Evolutionary conservation across 30 jellyfish, hydroid and myxozoan genomes (phyloP), one percentile per base, ranked within the genome.

Genomic region (Hydractinia echinata): DNA sequence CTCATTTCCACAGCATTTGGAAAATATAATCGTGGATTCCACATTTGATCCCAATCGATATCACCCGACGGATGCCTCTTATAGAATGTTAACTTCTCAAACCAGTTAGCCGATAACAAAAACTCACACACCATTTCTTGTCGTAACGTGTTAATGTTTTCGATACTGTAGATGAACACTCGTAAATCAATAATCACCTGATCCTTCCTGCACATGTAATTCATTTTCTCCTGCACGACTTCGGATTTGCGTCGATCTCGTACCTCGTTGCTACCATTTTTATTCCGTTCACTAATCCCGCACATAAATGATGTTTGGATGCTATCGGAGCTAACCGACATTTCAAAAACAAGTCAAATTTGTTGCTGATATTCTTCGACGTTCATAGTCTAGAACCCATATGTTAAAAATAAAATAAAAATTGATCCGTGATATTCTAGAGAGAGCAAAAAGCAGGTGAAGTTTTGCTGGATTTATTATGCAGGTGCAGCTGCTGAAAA

Each of bases 21-120:
- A 66, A 89, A 89, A 60, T 89, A 89, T 4, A 89, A 77, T 53
- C 97, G 91, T 5, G 97, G 97, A 53, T 89, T 92, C 97, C 97
- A 89, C 76, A 85, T 85, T 11, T 80, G 67, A 30, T 73, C 77
- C 97, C 97, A 89, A 50, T 82, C 84, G 53, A 89, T 76, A 61
- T 89, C 89, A 11, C 79, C 89, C 30, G 76, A 76, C 21, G 56
- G 64, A 13, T 67, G 81, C 8, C 48, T 70, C 82, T 66, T 84
- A 49, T 66, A 68, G 61, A 74, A 20, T 8, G 86, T 66, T 55
- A 72, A 66, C 70, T 91, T 91, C 79, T 89, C 97, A 61, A 85
- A 91, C 97, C 97, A 89, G n/a, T 91, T 76, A 72, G 91, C 79
- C 7, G 97, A 83, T 64, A 89, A 69, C 30, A 85, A 79, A 21